A percentile compares a stretch with the other conserved stretches of the same genome.
Conservation (phyloP, 1,140 invertebrate genomes). For the Leptinotarsa defecta region DNA sequence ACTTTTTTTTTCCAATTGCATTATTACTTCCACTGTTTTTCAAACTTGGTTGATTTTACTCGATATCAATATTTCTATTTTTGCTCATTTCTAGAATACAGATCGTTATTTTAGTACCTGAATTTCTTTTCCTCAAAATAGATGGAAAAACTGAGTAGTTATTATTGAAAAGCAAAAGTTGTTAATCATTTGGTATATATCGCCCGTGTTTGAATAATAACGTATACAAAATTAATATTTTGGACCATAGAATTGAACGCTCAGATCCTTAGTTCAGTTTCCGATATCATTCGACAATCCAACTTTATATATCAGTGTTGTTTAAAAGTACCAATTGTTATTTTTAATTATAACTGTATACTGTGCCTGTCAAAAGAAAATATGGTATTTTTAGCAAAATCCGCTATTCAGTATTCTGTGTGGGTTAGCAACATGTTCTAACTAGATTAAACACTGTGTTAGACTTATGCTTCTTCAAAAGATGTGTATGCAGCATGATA, state of each 20-base stretch:
- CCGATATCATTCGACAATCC: background rate
- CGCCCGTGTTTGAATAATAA: too few species aligned
- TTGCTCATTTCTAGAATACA: too few species aligned
- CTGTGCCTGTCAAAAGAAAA: slow-evolving; percentile 51
- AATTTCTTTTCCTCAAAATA: too few species aligned
- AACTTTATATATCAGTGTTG: slow-evolving; percentile 46
- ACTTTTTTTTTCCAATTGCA: background rate
- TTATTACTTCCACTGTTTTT: too few species aligned
- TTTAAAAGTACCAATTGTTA: slow-evolving; percentile 51
- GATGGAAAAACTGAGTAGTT: too few species aligned
- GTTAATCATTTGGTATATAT: too few species aligned
- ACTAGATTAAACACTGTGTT: slow-evolving; percentile 23
- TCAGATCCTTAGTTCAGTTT: background rate
- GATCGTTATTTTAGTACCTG: too few species aligned
- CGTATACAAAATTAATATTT: too few species aligned
- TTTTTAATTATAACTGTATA: slow-evolving; percentile 51
- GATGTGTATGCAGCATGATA: background rate
- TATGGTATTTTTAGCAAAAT: slow-evolving; percentile 45
- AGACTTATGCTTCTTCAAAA: slow-evolving; percentile 21
- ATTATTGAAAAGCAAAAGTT: too few species aligned
- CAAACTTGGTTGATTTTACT: background rate
- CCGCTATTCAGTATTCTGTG: slow-evolving; percentile 50
- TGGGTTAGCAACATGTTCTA: slow-evolving; percentile 36
- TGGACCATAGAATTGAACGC: too few species aligned
- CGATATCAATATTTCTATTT: background rate